These are phyloP conservation scores for Sussaba pulchella DNA, from an alignment of 2,888 invertebrate genomes.

Conservation along the genomic window DNA sequence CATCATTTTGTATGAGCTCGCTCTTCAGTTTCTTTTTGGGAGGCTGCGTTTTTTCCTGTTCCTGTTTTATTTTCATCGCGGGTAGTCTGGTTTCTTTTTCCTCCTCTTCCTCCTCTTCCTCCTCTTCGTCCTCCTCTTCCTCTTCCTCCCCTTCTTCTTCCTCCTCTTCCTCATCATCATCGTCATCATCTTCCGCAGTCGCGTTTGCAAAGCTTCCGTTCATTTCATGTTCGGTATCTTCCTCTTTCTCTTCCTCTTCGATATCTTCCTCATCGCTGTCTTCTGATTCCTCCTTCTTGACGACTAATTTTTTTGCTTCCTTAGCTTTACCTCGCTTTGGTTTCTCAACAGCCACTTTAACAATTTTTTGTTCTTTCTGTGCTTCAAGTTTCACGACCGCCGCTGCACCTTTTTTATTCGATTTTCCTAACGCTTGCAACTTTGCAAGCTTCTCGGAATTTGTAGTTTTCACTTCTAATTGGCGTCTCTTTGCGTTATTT, in stretches of 20 bases:
- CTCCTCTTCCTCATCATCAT: conserved; percentile 44
- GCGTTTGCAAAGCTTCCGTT: neutral
- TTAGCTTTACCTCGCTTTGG: conserved; percentile 32
- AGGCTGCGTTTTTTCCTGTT: conserved; percentile 34
- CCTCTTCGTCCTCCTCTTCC: conserved; percentile 54
- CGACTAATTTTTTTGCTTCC: conserved; percentile 11
- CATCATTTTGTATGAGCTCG: conserved; percentile 34
- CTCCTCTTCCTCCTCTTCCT: conserved; percentile 46
- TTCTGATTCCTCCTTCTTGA: conserved; percentile 44
- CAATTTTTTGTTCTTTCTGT: conserved; percentile 3
- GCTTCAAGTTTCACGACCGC: conserved; percentile 14
- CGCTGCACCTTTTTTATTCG: neutral
- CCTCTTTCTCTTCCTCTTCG: conserved; percentile 52
- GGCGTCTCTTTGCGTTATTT: neutral
- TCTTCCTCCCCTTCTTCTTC: conserved; percentile 52
- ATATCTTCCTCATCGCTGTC: conserved; percentile 54
- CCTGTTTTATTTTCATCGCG: conserved; percentile 25
- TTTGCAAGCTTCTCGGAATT: neutral
- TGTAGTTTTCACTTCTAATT: neutral
- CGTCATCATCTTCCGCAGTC: conserved; percentile 51
- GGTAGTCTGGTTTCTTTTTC: conserved; percentile 32
- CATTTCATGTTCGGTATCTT: conserved; percentile 49
- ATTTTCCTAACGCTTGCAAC: neutral
- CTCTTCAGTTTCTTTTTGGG: conserved; percentile 35
- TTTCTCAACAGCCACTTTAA: conserved; percentile 32